Evolutionary conservation across 2,113 vertebrate species (phyloP).

Genomic region (Meriones unguiculatus): DNA sequence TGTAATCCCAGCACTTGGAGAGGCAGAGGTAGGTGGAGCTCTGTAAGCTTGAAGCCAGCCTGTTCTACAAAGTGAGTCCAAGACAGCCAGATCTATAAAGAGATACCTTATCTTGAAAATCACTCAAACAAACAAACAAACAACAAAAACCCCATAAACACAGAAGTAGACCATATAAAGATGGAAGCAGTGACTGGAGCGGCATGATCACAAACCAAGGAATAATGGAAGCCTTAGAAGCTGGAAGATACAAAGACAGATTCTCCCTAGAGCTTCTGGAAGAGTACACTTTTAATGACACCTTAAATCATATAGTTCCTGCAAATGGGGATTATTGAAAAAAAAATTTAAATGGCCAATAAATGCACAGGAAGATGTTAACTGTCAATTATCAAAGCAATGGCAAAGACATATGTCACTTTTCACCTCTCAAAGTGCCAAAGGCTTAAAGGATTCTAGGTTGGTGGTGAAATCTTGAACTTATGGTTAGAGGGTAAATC

Average conservation of each 20-base stretch:
- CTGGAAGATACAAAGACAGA: not conserved
- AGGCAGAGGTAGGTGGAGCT: too few species aligned
- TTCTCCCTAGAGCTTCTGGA: not conserved
- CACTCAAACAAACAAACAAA: too few species aligned
- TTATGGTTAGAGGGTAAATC: not conserved
- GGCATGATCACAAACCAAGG: not conserved
- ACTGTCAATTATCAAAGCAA: not conserved
- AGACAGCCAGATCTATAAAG: too few species aligned
- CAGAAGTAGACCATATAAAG: not conserved
- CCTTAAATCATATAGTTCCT: not conserved
- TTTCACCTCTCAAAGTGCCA: slow-evolving; percentile 5
- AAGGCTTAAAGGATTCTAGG: not conserved
- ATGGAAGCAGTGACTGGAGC: not conserved
- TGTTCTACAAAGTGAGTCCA: too few species aligned
- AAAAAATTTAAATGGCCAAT: not conserved
- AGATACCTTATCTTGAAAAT: too few species aligned
- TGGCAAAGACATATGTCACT: not conserved
- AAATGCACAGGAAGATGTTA: not conserved
- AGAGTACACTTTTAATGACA: not conserved
- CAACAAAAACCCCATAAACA: not conserved
- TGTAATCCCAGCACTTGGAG: too few species aligned
- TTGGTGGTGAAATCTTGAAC: not conserved
- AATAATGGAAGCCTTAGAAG: not conserved
- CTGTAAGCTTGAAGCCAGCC: too few species aligned
- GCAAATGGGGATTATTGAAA: not conserved